Evolutionary conservation across 2,113 vertebrate species (phyloP).

Genomic region (Centropus bengalensis): DNA sequence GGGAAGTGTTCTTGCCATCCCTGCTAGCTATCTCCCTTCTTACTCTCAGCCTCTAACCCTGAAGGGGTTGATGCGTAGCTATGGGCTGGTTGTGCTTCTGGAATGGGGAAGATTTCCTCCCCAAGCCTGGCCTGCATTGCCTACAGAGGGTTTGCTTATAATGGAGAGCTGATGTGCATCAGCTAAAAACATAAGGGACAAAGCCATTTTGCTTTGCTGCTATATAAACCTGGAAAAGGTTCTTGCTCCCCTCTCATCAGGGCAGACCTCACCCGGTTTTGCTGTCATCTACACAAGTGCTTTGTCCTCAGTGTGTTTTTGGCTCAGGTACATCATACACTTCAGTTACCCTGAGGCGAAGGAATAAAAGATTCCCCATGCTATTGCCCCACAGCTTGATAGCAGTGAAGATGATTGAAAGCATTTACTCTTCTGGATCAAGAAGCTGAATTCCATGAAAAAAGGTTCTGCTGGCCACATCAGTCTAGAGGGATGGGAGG

Average conservation of each 20-base stretch:
- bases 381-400: background rate
- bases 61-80: constrained; percentile 52
- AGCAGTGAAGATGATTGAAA: constrained; percentile 25
- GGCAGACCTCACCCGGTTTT: background rate
- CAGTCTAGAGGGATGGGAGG: background rate
- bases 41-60: constrained; percentile 3
- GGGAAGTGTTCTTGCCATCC: background rate
- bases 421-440: background rate
- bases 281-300: background rate
- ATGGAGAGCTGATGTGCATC: background rate
- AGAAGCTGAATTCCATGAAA: background rate
- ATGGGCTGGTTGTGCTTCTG: constrained; percentile 63
- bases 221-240: background rate
- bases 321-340: background rate
- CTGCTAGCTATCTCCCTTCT: background rate
- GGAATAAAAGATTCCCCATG: constrained; percentile 18
- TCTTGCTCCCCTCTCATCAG: background rate
- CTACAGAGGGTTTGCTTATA: constrained; percentile 34
- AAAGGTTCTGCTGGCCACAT: background rate
- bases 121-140: constrained; percentile 19
- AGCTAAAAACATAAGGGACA: background rate
- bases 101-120: constrained; percentile 34
- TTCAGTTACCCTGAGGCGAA: constrained; percentile 45
- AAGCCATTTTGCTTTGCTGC: background rate
- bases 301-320: background rate